phyloP scores from a whole-genome alignment of 2,797 vertebrate species.

The Naso thynnoides region DNA sequence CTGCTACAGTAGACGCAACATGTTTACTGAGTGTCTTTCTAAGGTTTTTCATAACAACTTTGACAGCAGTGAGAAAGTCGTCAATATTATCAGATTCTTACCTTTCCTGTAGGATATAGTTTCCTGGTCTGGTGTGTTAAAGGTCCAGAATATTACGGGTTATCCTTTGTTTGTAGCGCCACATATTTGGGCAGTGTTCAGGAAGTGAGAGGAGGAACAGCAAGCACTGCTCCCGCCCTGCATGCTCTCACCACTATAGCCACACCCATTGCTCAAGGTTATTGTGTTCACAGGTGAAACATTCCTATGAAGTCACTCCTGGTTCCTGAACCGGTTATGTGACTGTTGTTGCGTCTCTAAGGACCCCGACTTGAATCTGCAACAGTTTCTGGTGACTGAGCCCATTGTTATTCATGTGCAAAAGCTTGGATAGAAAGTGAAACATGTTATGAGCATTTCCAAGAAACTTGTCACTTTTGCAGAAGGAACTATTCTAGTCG shows the following conservation, averaged over 20 bases:
- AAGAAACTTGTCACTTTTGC: not conserved
- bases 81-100: constrained; percentile 41
- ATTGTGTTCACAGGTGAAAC: constrained; percentile 66
- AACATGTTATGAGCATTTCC: not conserved
- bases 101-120: constrained; percentile 39
- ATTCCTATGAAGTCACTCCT: constrained; percentile 52
- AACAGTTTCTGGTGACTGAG: not conserved
- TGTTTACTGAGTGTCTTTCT: constrained; percentile 3
- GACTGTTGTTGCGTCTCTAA: not conserved
- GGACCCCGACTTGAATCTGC: not conserved
- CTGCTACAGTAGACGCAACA: not conserved
- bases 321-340: constrained; percentile 54
- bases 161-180: constrained; percentile 29
- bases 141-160: constrained; percentile 22
- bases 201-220: constrained; percentile 66
- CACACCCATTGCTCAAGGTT: constrained; percentile 66
- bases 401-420: not conserved
- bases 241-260: constrained; percentile 37
- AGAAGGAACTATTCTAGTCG: not conserved
- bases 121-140: constrained; percentile 36
- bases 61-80: not conserved
- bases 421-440: constrained; percentile 18
- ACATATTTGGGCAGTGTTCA: constrained; percentile 62
- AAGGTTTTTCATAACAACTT: not conserved
- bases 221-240: constrained; percentile 40